phyloP scores from a whole-genome alignment of 2,113 vertebrate species.

The Sylvietta virens region DNA sequence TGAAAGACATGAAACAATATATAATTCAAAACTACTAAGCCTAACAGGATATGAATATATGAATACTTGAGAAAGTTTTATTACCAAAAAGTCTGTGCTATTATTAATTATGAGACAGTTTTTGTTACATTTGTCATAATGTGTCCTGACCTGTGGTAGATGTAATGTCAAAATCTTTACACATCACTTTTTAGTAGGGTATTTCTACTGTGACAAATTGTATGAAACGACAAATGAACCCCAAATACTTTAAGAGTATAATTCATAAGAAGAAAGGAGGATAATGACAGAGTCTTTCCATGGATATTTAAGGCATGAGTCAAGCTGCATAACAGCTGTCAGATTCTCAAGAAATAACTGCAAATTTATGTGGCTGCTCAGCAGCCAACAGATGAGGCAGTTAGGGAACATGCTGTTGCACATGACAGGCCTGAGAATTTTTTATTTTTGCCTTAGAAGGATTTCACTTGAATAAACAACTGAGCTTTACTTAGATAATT shows the following conservation, averaged over 20 bases:
- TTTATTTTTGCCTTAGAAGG: conserved; percentile 37
- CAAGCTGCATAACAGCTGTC: background rate
- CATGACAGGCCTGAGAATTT: conserved; percentile 7
- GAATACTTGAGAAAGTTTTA: background rate
- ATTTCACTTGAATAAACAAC: background rate
- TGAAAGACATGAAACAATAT: conserved; percentile 60
- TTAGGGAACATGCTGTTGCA: background rate
- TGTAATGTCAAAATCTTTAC: background rate
- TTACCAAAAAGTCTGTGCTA: background rate
- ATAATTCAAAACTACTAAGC: background rate
- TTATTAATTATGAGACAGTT: background rate
- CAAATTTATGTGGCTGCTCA: background rate
- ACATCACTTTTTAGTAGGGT: background rate
- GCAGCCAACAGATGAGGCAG: background rate
- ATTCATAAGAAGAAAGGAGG: background rate
- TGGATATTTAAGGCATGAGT: background rate
- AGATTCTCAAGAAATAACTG: conserved; percentile 24
- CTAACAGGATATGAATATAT: background rate
- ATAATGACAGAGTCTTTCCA: conserved; percentile 27
- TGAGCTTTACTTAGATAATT: background rate
- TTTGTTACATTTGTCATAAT: background rate
- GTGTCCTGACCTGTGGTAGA: background rate
- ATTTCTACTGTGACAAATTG: background rate
- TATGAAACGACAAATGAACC: background rate
- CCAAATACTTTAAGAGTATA: background rate